Evolutionary conservation across 2,113 vertebrate species (phyloP).

Genomic region (Chloebia gouldiae): DNA sequence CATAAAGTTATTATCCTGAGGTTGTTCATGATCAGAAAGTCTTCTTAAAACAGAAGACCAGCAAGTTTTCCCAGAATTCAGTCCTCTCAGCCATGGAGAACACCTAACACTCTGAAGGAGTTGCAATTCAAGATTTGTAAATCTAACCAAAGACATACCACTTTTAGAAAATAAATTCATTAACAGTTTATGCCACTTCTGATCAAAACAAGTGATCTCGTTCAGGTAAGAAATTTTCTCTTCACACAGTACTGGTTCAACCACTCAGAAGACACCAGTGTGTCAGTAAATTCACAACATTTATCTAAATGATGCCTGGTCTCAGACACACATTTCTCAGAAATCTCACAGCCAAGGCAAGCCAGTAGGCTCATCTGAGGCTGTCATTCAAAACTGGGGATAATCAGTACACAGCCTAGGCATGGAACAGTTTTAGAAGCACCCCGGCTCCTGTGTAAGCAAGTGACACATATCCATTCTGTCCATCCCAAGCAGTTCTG

Average conservation of each 20-base stretch:
- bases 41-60: not conserved
- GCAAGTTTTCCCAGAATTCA: not conserved
- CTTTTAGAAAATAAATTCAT: not conserved
- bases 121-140: not conserved
- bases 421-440: not conserved
- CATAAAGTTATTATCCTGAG: not conserved
- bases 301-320: not conserved
- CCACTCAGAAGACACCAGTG: not conserved
- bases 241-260: not conserved
- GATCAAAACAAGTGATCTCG: not conserved
- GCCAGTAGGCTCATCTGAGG: not conserved
- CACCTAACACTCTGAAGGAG: not conserved
- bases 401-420: not conserved
- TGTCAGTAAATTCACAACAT: not conserved
- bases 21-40: not conserved
- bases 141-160: not conserved
- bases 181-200: not conserved
- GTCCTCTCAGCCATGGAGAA: not conserved
- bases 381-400: not conserved
- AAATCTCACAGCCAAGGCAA: not conserved
- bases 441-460: not conserved
- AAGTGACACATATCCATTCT: not conserved
- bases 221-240: not conserved
- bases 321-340: not conserved
- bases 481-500: not conserved